A percentile compares a stretch with the other conserved stretches of the same genome.
Evolutionary conservation across 2,888 invertebrate genomes (phyloP).

Genomic region (Eupithecia subfuscata): DNA sequence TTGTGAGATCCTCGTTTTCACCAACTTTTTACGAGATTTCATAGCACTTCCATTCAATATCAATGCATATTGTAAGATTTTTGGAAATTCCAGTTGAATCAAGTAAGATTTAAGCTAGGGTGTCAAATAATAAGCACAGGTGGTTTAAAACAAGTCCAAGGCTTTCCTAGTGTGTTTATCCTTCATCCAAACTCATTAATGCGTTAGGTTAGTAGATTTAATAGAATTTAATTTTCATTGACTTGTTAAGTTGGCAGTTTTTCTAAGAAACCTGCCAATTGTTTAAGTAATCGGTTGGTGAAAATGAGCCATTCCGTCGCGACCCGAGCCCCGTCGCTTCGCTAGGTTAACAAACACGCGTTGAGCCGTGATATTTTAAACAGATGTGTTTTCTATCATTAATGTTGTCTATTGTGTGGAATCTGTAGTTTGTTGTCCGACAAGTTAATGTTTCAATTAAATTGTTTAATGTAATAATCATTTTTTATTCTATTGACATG

Average conservation of each 20-base stretch:
- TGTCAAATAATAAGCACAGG: conserved; percentile 1
- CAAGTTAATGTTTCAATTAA: conserved; percentile 79
- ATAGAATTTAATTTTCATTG: background rate
- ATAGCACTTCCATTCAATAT: background rate
- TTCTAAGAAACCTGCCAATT: conserved; percentile 4
- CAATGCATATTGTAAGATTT: background rate
- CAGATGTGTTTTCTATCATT: conserved; percentile 63
- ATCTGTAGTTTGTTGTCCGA: conserved; percentile 82
- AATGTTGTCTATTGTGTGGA: conserved; percentile 75
- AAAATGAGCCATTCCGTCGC: conserved; percentile 46
- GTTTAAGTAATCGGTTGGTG: conserved; percentile 3
- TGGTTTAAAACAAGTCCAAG: background rate
- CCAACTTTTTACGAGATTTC: conserved; percentile 14
- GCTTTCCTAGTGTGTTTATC: background rate
- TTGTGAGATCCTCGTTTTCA: conserved; percentile 61
- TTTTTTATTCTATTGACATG: conserved; percentile 82
- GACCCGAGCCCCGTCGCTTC: conserved; percentile 46
- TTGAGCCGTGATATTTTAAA: conserved; percentile 51
- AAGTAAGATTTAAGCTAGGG: background rate
- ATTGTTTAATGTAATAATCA: conserved; percentile 80
- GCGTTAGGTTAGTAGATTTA: background rate
- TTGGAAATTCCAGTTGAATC: background rate
- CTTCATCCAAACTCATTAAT: background rate
- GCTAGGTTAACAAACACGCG: conserved; percentile 47
- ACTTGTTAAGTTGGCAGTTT: background rate